Base-by-base conservation (phyloP, 2,888 invertebrate genomes). In the Clusia tigrina region DNA sequence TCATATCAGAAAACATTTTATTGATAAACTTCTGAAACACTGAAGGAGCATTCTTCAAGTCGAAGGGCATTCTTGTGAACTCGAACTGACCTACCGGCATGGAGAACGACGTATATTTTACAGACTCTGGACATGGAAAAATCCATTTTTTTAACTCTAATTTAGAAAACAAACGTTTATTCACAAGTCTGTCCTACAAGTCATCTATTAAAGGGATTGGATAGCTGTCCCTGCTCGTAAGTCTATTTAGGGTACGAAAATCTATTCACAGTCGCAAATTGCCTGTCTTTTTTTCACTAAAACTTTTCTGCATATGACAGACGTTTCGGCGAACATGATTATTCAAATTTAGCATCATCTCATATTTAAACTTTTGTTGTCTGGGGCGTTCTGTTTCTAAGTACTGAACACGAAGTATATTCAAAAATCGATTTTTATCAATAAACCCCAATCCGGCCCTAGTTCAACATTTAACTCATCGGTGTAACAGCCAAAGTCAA, bases 11-110 rank as follows among this genome's bases (percentile, higher is more conserved):
- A 62, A 74, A 71, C 32, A 73, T 69, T 38, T 64, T 54, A 42
- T 65, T 63, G 46, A 73, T 65, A 54, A 65, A 55, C 56, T 67
- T 67, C 55, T 73, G 69, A 62, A 71, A 72, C 10, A 68, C 56
- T 25, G 69, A 68, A 2, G 71, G 66, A 37, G 66, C 64, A 38
- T 69, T 69, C 22, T 60, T 63, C 3, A 68, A 42, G 2, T 64
- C 67, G 51, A 67, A 70, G 10, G 70, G 71, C 69, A 70, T 66
- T 56, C 51, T 60, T 9, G 63, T 42, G 38, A 59, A 66, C 26
- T 69, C 68, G 32, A 32, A 32, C 5, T 12, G n/a, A n/a, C n/a
- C n/a, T n/a, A n/a, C n/a, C n/a, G n/a, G n/a, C n/a, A n/a, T n/a
- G n/a, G n/a, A n/a, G 32, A 32, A 32, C 5, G 32, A 32, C 12